phyloP scores from a whole-genome alignment of 2,888 invertebrate genomes.

The Drosophila kanekoi region DNA sequence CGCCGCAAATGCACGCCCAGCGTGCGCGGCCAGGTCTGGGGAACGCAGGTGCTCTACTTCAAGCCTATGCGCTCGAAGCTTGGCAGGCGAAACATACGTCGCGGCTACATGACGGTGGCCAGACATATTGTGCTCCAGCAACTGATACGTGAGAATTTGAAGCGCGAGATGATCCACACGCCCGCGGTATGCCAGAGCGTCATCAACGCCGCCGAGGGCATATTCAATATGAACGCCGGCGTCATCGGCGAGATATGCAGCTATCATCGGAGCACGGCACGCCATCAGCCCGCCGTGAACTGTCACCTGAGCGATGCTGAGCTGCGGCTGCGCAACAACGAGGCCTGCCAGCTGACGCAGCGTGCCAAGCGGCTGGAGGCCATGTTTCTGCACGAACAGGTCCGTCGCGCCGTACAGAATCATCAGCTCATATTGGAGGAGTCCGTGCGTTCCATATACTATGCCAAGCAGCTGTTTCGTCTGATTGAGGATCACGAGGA shows the following conservation, averaged over 20 bases:
- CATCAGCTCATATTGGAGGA: conserved; percentile 68
- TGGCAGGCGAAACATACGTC: conserved; percentile 49
- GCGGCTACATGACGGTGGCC: conserved; percentile 58
- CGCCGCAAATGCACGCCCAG: conserved; percentile 53
- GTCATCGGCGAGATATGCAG: conserved; percentile 58
- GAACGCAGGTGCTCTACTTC: conserved; percentile 55
- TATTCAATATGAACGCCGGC: conserved; percentile 48
- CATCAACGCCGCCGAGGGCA: conserved; percentile 46
- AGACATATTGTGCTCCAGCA: conserved; percentile 34
- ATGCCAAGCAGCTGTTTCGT: conserved; percentile 70
- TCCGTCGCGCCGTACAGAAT: conserved; percentile 53
- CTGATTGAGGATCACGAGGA: conserved; percentile 63
- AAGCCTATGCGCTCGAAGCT: conserved; percentile 50
- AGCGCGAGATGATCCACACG: conserved; percentile 29
- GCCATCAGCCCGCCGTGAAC: conserved; percentile 46
- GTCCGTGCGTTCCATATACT: conserved; percentile 72
- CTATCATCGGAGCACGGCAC: conserved; percentile 60
- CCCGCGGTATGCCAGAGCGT: conserved; percentile 32
- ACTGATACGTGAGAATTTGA: conserved; percentile 53
- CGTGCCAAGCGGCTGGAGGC: conserved; percentile 72
- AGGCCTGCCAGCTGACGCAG: conserved; percentile 62
- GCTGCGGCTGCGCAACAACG: conserved; percentile 38
- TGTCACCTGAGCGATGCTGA: conserved; percentile 35
- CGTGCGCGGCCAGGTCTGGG: conserved; percentile 34
- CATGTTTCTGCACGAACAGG: conserved; percentile 65